Evolutionary conservation across 2,888 invertebrate genomes (phyloP).

Genomic region (Dermolepida albohirtum): DNA sequence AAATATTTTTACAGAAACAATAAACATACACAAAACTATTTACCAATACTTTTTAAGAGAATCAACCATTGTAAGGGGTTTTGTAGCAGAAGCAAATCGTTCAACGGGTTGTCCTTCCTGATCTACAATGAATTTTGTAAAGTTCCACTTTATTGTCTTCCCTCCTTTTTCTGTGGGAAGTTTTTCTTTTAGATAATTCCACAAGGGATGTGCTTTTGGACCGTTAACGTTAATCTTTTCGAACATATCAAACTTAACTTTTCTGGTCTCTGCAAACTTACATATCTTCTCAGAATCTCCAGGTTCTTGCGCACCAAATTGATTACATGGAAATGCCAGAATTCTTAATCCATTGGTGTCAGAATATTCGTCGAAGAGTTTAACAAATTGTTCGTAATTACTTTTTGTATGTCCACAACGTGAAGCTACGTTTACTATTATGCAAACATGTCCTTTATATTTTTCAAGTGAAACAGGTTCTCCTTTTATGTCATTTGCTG

Average conservation of each 20-base stretch:
- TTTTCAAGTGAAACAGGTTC: constrained; percentile 82
- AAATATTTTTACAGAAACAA: constrained; percentile 3
- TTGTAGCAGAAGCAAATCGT: constrained; percentile 66
- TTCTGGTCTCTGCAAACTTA: constrained; percentile 68
- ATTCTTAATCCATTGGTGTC: constrained; percentile 79
- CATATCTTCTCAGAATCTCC: constrained; percentile 74
- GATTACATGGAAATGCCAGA: constrained; percentile 90
- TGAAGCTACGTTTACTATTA: constrained; percentile 92
- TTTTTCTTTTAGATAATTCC: constrained; percentile 74
- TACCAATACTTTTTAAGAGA: constrained; percentile 61
- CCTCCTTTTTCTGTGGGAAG: constrained; percentile 67
- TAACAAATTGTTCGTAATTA: constrained; percentile 86
- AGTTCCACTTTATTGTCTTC: constrained; percentile 89
- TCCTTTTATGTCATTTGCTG: constrained; percentile 85
- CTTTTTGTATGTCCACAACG: constrained; percentile 86
- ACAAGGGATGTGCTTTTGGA: constrained; percentile 73
- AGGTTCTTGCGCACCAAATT: constrained; percentile 81
- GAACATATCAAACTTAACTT: constrained; percentile 79
- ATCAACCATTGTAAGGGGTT: constrained; percentile 58
- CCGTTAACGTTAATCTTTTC: constrained; percentile 80
- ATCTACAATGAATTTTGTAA: constrained; percentile 87
- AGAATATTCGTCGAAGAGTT: constrained; percentile 78
- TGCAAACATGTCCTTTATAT: constrained; percentile 83
- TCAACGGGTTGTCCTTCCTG: constrained; percentile 78
- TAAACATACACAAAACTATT: constrained; percentile 6